Evolutionary conservation across 2,888 invertebrate species (phyloP), one percentile per base, ranked within the genome.

Genomic region (Arrhopalites spinosus): DNA sequence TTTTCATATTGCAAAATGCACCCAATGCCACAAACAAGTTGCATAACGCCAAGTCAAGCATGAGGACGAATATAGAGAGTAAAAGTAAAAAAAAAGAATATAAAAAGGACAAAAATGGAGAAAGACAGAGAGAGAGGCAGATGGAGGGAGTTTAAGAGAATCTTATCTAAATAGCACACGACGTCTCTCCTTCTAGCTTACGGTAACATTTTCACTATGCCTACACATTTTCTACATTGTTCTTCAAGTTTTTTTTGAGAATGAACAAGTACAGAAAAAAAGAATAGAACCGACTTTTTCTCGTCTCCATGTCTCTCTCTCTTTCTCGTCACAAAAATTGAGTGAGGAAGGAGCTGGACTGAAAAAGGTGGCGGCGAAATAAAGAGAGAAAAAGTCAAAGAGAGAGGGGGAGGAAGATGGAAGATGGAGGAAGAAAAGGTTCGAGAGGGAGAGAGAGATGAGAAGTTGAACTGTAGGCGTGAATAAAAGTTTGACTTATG

Each of bases 401-500:
- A n/a, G 30, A 20, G 45, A 25, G 47, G 8, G 29, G 45, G 45
- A 72, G 30, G 20, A 45, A 50, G 27, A 69, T 29, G 20, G 63
- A 50, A 50, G 47, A 29, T 23, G 29, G 53, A 30, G 43, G 11
- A 36, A 36, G 13, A 43, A 53, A 47, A 43, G 45, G 56, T 29
- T 29, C n/a, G n/a, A n/a, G n/a, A n/a, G 25, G 45, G 69, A 50
- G 56, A 70, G 2, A 36, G 59, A 25, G 30, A 69, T n/a, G 70
- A 53, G 20, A 17, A 63, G 61, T 59, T 73, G 72, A 76, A 76
- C 76, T 76, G 71, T 67, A 68, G 79, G 78, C 79, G 78, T 79
- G 76, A 79, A 78, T 78, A 77, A 76, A 78, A 67, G 74, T 74
- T 75, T 79, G 79, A 79, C 76, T 77, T 79, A 78, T 77, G 77